A percentile compares a stretch with the other conserved stretches of the same genome.
phyloP scores from a whole-genome alignment of 2,113 vertebrate species.

The Sander lucioperca region DNA sequence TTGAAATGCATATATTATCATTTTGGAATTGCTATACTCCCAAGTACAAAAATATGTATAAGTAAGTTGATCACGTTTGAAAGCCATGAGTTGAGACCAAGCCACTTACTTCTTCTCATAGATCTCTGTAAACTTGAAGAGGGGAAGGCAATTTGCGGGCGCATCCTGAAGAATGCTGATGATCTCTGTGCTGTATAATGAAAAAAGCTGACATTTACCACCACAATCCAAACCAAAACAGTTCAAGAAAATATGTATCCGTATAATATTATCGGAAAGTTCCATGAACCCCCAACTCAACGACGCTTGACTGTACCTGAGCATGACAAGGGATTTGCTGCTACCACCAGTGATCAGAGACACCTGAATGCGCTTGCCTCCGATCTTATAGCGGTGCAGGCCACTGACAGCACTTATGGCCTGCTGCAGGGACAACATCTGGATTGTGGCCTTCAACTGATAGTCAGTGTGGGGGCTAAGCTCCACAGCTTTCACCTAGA shows the following conservation, averaged over 20 bases:
- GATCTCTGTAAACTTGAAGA: constrained; percentile 95
- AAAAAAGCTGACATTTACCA: constrained; percentile 7
- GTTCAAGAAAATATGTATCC: not conserved
- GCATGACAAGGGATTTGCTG: constrained; percentile 90
- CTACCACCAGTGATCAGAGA: constrained; percentile 90
- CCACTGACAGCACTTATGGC: constrained; percentile 91
- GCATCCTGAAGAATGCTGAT: constrained; percentile 94
- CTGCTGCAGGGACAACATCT: constrained; percentile 94
- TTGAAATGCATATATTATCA: not conserved
- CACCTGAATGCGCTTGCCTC: constrained; percentile 94
- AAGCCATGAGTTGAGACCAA: not conserved
- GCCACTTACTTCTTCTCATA: constrained; percentile 95
- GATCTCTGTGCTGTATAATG: constrained; percentile 87
- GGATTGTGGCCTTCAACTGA: constrained; percentile 92
- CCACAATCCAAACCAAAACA: not conserved
- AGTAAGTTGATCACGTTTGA: not conserved
- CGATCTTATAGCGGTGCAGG: constrained; percentile 94
- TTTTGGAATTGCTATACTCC: not conserved
- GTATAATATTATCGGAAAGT: not conserved
- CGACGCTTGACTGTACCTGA: constrained; percentile 84
- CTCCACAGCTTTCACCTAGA: constrained; percentile 85
- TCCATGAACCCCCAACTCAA: not conserved
- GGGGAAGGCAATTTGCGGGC: constrained; percentile 94
- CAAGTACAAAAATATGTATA: not conserved
- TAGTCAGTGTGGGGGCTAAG: constrained; percentile 98